Evolutionary conservation across 2,888 invertebrate genomes (phyloP).

Genomic region (Liodrosophila aerea): DNA sequence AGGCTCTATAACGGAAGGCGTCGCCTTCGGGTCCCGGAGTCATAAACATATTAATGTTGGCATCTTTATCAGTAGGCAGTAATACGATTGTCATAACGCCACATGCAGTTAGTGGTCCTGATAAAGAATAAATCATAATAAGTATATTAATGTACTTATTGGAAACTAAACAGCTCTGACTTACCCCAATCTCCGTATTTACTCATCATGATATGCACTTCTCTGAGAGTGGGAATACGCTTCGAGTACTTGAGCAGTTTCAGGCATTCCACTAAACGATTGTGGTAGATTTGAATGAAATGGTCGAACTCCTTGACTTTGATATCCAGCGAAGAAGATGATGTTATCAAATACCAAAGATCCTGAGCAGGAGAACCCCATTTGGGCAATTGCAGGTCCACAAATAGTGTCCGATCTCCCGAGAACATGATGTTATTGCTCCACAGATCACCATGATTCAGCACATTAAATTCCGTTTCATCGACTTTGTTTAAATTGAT

Average conservation of each 20-base stretch:
- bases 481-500: constrained; percentile 39
- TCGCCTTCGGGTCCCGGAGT: constrained; percentile 61
- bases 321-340: constrained; percentile 66
- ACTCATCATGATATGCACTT: constrained; percentile 67
- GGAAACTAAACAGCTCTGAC: constrained; percentile 12
- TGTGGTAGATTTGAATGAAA: constrained; percentile 75
- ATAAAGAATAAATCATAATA: too few relatives aligned
- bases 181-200: constrained; percentile 74
- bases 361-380: constrained; percentile 78
- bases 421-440: constrained; percentile 77
- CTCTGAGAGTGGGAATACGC: constrained; percentile 61
- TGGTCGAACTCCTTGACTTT: constrained; percentile 74
- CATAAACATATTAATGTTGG: constrained; percentile 66
- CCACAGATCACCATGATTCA: constrained; percentile 79
- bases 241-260: constrained; percentile 68
- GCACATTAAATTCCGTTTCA: constrained; percentile 66
- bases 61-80: constrained; percentile 70
- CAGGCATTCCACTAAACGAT: constrained; percentile 67
- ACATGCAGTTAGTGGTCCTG: constrained; percentile 62
- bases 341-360: constrained; percentile 71
- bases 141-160: neutral
- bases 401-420: constrained; percentile 55
- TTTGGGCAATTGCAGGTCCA: constrained; percentile 75
- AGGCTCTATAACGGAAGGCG: constrained; percentile 49
- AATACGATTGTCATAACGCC: constrained; percentile 53